A percentile compares a stretch with the other conserved stretches of the same genome.
These are phyloP conservation scores for Terrapene triunguis DNA, from an alignment of 2,113 vertebrate species.

Conservation along the genomic window DNA sequence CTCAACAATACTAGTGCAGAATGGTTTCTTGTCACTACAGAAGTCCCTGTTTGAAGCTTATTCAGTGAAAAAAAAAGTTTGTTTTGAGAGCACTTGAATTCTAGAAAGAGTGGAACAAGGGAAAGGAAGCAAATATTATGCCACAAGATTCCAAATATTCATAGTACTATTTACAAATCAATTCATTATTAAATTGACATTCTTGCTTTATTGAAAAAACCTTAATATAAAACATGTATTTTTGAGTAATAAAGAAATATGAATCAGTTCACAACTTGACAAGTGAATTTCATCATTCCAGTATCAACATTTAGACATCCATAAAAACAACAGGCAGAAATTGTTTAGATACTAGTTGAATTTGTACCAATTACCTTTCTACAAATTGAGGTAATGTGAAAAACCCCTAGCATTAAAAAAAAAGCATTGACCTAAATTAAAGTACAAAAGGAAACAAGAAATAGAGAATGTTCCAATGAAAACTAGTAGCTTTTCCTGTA, in stretches of 20 bases:
- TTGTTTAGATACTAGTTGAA: neutral
- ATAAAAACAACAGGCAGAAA: neutral
- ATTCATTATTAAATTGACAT: constrained; percentile 11
- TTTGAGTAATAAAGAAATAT: neutral
- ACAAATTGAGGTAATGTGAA: neutral
- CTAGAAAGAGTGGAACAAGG: neutral
- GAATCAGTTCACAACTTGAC: neutral
- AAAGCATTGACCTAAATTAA: constrained; percentile 7
- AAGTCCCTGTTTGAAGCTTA: neutral
- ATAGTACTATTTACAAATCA: constrained; percentile 44
- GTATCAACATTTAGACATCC: neutral
- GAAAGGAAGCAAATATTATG: neutral
- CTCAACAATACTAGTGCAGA: neutral
- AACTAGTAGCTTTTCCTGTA: neutral
- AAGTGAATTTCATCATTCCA: neutral
- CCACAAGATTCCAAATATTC: neutral
- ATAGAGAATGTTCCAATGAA: constrained; percentile 7
- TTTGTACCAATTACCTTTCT: neutral
- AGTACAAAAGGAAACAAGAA: neutral
- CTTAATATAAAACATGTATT: neutral
- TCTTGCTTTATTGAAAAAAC: neutral
- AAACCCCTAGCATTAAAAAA: neutral
- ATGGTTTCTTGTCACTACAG: neutral
- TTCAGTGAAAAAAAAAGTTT: neutral
- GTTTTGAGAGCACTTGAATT: constrained; percentile 11